A percentile compares a stretch with the other conserved stretches of the same genome.
Evolutionary conservation across 2,797 vertebrate species (phyloP).

Genomic region (Rhadinocentrus ornatus): DNA sequence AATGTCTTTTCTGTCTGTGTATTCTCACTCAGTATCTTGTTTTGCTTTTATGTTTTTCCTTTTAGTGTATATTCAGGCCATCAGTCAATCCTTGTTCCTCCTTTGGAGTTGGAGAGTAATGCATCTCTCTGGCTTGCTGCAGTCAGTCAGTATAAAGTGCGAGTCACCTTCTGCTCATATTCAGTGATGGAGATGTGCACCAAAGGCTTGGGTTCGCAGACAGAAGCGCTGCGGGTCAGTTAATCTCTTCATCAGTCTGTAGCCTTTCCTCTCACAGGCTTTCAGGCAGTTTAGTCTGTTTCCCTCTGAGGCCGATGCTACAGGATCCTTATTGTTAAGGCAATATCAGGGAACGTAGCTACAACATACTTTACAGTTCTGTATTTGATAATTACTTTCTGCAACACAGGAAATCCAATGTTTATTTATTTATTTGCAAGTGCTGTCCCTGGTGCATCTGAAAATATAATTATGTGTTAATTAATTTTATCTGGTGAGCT

Average conservation of each 20-base stretch:
- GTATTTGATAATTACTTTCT: no score
- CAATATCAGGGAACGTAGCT: no score
- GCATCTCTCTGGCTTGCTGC: conserved; percentile 94
- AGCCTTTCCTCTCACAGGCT: background rate
- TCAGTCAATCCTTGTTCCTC: conserved; percentile 95
- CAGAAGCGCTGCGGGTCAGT: conserved; percentile 89
- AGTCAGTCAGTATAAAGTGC: conserved; percentile 96
- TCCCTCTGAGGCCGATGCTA: background rate
- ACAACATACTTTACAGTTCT: no score
- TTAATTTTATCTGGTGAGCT: background rate
- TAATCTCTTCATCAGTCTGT: conserved; percentile 11
- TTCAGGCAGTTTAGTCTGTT: background rate
- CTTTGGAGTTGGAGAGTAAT: conserved; percentile 94
- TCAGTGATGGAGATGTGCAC: conserved; percentile 99
- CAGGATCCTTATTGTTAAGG: no score
- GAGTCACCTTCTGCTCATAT: conserved; percentile 96
- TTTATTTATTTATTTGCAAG: no score
- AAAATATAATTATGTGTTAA: background rate
- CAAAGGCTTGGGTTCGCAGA: conserved; percentile 92
- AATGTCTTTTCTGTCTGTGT: background rate
- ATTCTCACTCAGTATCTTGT: conserved; percentile 7
- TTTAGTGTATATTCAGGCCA: conserved; percentile 94
- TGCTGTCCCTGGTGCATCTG: no score
- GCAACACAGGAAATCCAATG: no score
- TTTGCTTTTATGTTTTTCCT: conserved; percentile 36